Evolutionary conservation across 2,888 invertebrate genomes (phyloP).

Genomic region (Caenorhabditis doughertyi): DNA sequence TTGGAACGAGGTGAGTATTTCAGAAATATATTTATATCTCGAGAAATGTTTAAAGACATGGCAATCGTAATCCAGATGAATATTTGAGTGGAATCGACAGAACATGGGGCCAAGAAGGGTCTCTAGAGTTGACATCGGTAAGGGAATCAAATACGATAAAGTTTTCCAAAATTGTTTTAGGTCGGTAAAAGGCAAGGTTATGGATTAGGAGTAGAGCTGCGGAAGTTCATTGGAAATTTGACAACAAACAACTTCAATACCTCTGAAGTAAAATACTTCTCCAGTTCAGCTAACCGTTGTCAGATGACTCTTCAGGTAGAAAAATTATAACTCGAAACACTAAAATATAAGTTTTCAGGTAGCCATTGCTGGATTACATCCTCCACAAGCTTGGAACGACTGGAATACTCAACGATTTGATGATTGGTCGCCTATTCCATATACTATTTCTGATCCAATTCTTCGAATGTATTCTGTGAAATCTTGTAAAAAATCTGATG

Average conservation of each 20-base stretch:
- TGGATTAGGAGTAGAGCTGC: slow-evolving; percentile 69
- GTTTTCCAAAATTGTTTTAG: slow-evolving; percentile 19
- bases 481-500: slow-evolving; percentile 66
- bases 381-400: slow-evolving; percentile 67
- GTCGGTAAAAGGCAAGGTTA: slow-evolving; percentile 73
- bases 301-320: slow-evolving; percentile 76
- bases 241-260: slow-evolving; percentile 60
- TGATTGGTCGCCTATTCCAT: slow-evolving; percentile 75
- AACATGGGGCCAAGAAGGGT: slow-evolving; percentile 70
- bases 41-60: slow-evolving; percentile 54
- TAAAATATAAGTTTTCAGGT: slow-evolving; percentile 50
- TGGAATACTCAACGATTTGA: slow-evolving; percentile 65
- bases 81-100: slow-evolving; percentile 57
- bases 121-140: slow-evolving; percentile 64
- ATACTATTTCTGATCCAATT: slow-evolving; percentile 75
- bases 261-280: slow-evolving; percentile 70
- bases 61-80: slow-evolving; percentile 71
- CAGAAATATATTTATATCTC: not conserved
- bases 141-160: not conserved
- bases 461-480: slow-evolving; percentile 77
- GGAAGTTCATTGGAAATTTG: slow-evolving; percentile 68
- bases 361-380: slow-evolving; percentile 68
- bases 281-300: slow-evolving; percentile 73
- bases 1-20: slow-evolving; percentile 52
- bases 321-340: not conserved